Evolutionary conservation across 2,888 invertebrate genomes (phyloP).

Genomic region (Polymixis flavicincta): DNA sequence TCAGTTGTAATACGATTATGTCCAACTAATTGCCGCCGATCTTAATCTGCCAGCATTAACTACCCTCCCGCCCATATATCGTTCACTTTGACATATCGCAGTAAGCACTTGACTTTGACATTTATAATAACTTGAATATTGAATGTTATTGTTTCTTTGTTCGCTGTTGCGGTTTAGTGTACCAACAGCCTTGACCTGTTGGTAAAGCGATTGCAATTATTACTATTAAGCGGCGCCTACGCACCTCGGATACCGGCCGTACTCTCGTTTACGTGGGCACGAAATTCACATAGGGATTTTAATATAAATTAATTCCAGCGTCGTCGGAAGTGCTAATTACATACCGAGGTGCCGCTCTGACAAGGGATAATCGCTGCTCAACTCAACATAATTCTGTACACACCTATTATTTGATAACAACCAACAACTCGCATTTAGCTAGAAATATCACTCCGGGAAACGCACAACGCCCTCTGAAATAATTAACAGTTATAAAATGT

Average conservation of each 20-base stretch:
- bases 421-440: constrained; percentile 62
- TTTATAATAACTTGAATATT: constrained; percentile 76
- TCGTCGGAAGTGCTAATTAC: constrained; percentile 69
- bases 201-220: constrained; percentile 69
- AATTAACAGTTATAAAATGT: constrained; percentile 70
- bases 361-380: constrained; percentile 63
- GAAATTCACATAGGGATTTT: constrained; percentile 57
- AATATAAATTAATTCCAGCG: constrained; percentile 67
- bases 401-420: constrained; percentile 70
- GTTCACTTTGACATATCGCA: constrained; percentile 70
- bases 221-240: constrained; percentile 70
- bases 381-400: constrained; percentile 60
- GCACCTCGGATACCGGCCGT: constrained; percentile 56
- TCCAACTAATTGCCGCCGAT: constrained; percentile 78
- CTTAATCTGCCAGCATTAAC: constrained; percentile 70
- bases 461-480: constrained; percentile 59
- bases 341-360: constrained; percentile 57
- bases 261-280: constrained; percentile 67
- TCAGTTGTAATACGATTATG: constrained; percentile 76
- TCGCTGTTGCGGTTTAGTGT: constrained; percentile 73
- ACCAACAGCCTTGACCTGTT: constrained; percentile 78
- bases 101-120: constrained; percentile 77
- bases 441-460: constrained; percentile 64
- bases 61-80: constrained; percentile 69
- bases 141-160: constrained; percentile 78